Conservation (phyloP, 30 jellyfish, hydroid and myxozoan genomes). For the Hydra vulgaris region DNA sequence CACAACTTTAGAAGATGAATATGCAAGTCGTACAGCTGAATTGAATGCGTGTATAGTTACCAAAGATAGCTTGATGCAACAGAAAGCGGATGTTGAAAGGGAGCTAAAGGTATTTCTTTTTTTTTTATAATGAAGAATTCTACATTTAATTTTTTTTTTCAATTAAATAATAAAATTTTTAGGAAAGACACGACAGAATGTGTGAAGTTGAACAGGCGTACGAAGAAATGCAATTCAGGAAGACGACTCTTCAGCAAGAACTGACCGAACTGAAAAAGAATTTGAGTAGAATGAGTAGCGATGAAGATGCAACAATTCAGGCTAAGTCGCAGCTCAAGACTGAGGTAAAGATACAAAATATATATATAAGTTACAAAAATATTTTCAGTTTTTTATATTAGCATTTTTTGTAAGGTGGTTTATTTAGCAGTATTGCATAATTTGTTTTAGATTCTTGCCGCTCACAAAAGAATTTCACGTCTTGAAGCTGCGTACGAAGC, state of each 20-base stretch:
- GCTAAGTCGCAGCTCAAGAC: conserved; percentile 86
- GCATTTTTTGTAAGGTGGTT: too few species aligned
- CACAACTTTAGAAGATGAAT: conserved; percentile 45
- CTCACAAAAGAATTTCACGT: conserved; percentile 93
- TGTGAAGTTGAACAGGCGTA: conserved; percentile 75
- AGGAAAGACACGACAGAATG: conserved; percentile 71
- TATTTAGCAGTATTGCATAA: neutral
- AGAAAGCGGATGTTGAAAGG: conserved; percentile 71
- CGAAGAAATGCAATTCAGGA: conserved; percentile 81
- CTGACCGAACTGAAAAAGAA: conserved; percentile 75
- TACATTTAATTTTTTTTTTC: neutral
- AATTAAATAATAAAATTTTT: too few species aligned
- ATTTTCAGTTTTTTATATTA: too few species aligned
- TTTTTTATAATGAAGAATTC: too few species aligned
- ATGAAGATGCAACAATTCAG: conserved; percentile 79
- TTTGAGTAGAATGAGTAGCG: conserved; percentile 75
- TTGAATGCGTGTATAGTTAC: conserved; percentile 50
- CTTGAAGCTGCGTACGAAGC: conserved; percentile 98
- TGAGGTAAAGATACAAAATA: conserved; percentile 19
- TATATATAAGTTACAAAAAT: neutral
- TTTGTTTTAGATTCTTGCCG: conserved; percentile 47
- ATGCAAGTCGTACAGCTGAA: conserved; percentile 54
- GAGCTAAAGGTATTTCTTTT: conserved; percentile 34
- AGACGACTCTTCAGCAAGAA: conserved; percentile 65
- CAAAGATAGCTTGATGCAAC: conserved; percentile 85